Evolutionary conservation across 2,888 invertebrate genomes (phyloP).

Genomic region (Yponomeuta evonymella): DNA sequence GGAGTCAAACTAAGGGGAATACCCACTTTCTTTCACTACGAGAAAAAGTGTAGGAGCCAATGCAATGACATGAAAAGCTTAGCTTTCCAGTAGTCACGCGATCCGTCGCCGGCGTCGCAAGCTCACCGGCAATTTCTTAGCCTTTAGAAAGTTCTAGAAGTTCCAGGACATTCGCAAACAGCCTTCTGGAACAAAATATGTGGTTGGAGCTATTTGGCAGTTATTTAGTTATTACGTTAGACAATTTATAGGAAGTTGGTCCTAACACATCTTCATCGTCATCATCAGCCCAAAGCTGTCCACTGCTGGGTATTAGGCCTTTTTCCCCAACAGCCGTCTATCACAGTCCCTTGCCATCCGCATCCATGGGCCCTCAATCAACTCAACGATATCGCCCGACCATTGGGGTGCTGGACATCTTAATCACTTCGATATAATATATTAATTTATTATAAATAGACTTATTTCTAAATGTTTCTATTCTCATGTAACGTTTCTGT

Average conservation of each 20-base stretch:
- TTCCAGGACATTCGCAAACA: background rate
- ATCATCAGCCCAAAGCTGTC: too few species aligned
- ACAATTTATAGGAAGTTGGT: background rate
- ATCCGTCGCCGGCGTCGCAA: conserved; percentile 54
- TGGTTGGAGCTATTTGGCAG: background rate
- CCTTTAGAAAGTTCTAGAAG: conserved; percentile 3
- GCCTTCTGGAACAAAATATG: background rate
- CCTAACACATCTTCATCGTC: too few species aligned
- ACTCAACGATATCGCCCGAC: too few species aligned
- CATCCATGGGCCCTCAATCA: too few species aligned
- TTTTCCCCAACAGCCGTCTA: too few species aligned
- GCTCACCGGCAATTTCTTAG: conserved; percentile 47
- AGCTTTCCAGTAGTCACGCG: conserved; percentile 57
- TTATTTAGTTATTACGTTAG: background rate
- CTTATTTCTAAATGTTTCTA: too few species aligned
- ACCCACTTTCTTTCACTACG: background rate
- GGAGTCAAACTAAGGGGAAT: background rate
- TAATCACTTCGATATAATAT: too few species aligned
- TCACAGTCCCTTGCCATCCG: too few species aligned
- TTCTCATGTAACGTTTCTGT: too few species aligned
- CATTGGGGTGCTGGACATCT: too few species aligned
- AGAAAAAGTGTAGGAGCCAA: conserved; percentile 30
- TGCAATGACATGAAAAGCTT: conserved; percentile 69
- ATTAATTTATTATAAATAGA: too few species aligned
- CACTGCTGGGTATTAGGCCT: too few species aligned